Evolutionary conservation across 2,113 vertebrate species (phyloP).

Genomic region (Sakesphorus luctuosus): DNA sequence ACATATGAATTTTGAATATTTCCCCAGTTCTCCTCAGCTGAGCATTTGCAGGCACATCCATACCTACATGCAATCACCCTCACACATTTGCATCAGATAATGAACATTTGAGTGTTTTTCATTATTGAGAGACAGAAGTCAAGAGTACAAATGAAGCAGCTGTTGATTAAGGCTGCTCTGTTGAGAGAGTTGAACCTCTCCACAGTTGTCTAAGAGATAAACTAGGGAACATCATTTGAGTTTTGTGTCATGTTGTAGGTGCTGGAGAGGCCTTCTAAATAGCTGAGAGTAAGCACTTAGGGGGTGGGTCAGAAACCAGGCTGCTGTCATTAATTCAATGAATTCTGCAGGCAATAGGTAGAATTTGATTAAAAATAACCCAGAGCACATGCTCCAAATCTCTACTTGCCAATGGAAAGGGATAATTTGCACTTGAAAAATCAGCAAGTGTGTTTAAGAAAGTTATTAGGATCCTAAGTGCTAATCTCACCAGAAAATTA

Average conservation of each 20-base stretch:
- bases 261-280: not conserved
- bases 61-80: not conserved
- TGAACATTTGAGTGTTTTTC: conserved; percentile 22
- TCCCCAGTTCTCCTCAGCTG: not conserved
- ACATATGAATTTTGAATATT: not conserved
- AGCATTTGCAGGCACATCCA: not conserved
- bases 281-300: not conserved
- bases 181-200: not conserved
- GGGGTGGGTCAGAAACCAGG: not conserved
- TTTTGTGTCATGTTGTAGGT: not conserved
- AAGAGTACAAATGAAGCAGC: not conserved
- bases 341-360: not conserved
- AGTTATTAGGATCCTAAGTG: not conserved
- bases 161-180: not conserved
- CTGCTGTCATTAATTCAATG: not conserved
- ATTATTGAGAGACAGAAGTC: not conserved
- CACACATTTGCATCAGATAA: not conserved
- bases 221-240: not conserved
- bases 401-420: not conserved
- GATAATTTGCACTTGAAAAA: not conserved
- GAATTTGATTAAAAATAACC: not conserved
- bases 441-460: not conserved
- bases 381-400: not conserved
- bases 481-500: not conserved
- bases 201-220: not conserved